phyloP scores from a whole-genome alignment of 1,140 invertebrate species.

The Meloidogyne floridensis region DNA sequence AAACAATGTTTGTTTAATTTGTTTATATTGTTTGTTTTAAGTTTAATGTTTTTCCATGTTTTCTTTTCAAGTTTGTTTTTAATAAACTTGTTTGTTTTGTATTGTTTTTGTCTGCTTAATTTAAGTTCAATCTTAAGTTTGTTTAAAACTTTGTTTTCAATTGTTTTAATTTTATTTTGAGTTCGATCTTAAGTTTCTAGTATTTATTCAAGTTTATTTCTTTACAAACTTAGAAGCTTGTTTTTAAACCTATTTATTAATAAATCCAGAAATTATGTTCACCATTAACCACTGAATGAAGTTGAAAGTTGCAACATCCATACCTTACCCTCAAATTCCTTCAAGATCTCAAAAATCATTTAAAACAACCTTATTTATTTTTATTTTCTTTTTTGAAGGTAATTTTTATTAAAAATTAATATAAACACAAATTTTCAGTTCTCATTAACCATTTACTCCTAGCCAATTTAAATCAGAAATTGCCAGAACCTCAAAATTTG shows the following conservation, averaged over 20 bases:
- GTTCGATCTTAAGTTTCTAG: neutral
- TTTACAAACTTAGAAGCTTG: no score
- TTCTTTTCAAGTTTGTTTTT: neutral
- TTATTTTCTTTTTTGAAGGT: neutral
- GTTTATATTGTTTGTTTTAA: no score
- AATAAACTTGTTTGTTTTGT: no score
- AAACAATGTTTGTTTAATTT: neutral
- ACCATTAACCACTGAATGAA: neutral
- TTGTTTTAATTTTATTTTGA: neutral
- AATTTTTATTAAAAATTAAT: neutral
- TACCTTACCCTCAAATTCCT: neutral
- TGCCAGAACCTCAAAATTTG: neutral
- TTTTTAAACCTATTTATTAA: no score
- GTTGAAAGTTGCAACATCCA: neutral
- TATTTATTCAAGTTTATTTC: no score
- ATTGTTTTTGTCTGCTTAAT: no score
- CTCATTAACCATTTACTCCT: conserved; percentile 5
- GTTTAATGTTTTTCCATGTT: neutral
- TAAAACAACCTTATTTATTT: neutral
- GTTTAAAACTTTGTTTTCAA: neutral
- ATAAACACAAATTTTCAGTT: neutral
- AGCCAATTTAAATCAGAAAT: neutral
- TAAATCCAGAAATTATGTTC: neutral
- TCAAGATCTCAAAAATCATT: neutral
- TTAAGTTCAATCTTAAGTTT: neutral